Conservation (phyloP, 2,797 vertebrate species). For the Poeciliopsis infans region DNA sequence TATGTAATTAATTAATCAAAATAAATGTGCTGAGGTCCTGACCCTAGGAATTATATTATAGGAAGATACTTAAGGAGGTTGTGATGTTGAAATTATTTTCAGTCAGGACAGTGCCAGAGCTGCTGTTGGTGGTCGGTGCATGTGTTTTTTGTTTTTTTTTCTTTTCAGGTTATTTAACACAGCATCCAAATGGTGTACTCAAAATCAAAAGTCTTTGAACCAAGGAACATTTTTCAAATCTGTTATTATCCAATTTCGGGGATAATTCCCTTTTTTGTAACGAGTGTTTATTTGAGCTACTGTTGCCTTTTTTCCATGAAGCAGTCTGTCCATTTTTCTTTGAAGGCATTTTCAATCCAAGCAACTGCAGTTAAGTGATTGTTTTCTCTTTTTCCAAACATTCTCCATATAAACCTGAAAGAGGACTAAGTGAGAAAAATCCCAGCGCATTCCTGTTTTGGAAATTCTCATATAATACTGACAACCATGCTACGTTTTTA, state of each 20-base stretch:
- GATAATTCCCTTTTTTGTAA: not conserved
- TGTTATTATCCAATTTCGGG: not conserved
- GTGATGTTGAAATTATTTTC: not conserved
- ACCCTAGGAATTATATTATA: too few relatives aligned
- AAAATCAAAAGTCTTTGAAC: not conserved
- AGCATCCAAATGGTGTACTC: not conserved
- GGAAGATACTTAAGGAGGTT: not conserved
- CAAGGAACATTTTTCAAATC: not conserved
- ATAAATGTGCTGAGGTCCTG: too few relatives aligned
- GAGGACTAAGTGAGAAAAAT: not conserved
- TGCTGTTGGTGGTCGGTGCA: not conserved
- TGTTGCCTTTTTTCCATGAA: not conserved
- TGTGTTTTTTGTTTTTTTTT: not conserved
- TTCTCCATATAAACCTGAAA: not conserved
- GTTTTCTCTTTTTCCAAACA: not conserved
- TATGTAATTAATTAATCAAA: too few relatives aligned
- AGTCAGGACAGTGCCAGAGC: not conserved
- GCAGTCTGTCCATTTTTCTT: not conserved
- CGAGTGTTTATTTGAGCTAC: not conserved
- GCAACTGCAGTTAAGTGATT: not conserved
- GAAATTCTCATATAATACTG: not conserved
- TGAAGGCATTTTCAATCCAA: not conserved
- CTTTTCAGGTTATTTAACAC: not conserved
- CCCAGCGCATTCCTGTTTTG: not conserved
- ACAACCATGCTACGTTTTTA: not conserved